phyloP scores from a whole-genome alignment of 2,113 vertebrate species.

The Chloropsis cyanopogon region DNA sequence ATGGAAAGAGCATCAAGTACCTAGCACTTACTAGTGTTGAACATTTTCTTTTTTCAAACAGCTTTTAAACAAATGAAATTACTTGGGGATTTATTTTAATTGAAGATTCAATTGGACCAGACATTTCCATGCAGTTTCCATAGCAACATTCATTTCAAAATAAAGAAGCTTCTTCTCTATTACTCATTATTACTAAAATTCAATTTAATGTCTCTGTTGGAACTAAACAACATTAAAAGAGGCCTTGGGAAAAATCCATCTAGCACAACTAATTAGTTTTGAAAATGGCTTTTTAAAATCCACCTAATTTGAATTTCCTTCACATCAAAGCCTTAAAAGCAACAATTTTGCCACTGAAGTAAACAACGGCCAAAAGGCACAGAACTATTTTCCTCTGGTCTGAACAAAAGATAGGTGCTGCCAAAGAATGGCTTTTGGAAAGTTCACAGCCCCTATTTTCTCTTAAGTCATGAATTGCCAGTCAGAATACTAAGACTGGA shows the following conservation, averaged over 20 bases:
- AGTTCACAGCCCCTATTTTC: neutral
- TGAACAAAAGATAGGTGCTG: neutral
- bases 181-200: conserved; percentile 79
- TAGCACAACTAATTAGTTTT: conserved; percentile 74
- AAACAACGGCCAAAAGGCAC: conserved; percentile 50
- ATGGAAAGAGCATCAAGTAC: conserved; percentile 22
- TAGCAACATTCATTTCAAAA: conserved; percentile 75
- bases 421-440: neutral
- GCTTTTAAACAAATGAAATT: conserved; percentile 74
- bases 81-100: conserved; percentile 71
- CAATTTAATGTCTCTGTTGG: conserved; percentile 73
- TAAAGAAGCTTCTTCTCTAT: conserved; percentile 69
- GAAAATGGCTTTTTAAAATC: conserved; percentile 69
- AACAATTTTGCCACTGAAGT: conserved; percentile 46
- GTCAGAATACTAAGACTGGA: neutral
- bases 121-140: conserved; percentile 76
- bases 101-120: conserved; percentile 69
- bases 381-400: conserved; percentile 7
- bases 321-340: conserved; percentile 47
- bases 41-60: conserved; percentile 31
- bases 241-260: conserved; percentile 59
- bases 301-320: conserved; percentile 68
- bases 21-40: conserved; percentile 10
- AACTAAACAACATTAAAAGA: conserved; percentile 72
- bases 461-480: neutral